Evolutionary conservation across 2,888 invertebrate genomes (phyloP).

Genomic region (Trissonchulus latispiculum): DNA sequence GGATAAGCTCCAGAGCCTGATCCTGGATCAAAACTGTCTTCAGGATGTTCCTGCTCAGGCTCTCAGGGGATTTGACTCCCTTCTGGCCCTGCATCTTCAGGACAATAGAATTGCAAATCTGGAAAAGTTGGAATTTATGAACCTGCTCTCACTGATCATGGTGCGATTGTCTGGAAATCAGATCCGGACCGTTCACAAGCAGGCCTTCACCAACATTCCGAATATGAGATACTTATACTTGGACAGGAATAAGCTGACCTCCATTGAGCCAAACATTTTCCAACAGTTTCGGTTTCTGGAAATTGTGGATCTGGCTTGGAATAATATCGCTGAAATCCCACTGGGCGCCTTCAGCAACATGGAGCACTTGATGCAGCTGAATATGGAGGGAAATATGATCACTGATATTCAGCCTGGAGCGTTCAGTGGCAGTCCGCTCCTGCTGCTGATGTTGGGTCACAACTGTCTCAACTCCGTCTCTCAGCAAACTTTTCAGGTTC

Average conservation of each 20-base stretch:
- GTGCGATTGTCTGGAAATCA: slow-evolving; percentile 36
- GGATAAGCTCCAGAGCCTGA: slow-evolving; percentile 37
- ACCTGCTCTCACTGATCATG: slow-evolving; percentile 37
- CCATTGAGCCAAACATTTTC: slow-evolving; percentile 61
- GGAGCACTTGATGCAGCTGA: slow-evolving; percentile 41
- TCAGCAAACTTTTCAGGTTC: slow-evolving; percentile 21
- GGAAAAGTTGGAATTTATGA: slow-evolving; percentile 28
- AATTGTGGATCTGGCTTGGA: slow-evolving; percentile 41
- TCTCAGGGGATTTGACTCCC: slow-evolving; percentile 31
- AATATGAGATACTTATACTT: slow-evolving; percentile 36
- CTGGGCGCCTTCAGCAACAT: slow-evolving; percentile 28
- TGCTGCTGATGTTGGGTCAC: slow-evolving; percentile 41
- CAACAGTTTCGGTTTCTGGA: slow-evolving; percentile 46
- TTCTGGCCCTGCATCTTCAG: slow-evolving; percentile 40
- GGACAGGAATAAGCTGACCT: slow-evolving; percentile 38
- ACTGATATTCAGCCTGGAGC: slow-evolving; percentile 38
- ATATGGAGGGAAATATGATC: slow-evolving; percentile 40
- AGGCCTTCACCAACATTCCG: slow-evolving; percentile 34
- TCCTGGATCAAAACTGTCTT: slow-evolving; percentile 40
- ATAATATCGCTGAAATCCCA: slow-evolving; percentile 31
- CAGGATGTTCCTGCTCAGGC: slow-evolving; percentile 35
- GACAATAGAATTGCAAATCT: slow-evolving; percentile 31
- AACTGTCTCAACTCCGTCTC: slow-evolving; percentile 36
- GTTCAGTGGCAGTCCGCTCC: slow-evolving; percentile 41
- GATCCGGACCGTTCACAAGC: slow-evolving; percentile 36